phyloP scores from a whole-genome alignment of 2,888 invertebrate species.

The Tineola bisselliella region DNA sequence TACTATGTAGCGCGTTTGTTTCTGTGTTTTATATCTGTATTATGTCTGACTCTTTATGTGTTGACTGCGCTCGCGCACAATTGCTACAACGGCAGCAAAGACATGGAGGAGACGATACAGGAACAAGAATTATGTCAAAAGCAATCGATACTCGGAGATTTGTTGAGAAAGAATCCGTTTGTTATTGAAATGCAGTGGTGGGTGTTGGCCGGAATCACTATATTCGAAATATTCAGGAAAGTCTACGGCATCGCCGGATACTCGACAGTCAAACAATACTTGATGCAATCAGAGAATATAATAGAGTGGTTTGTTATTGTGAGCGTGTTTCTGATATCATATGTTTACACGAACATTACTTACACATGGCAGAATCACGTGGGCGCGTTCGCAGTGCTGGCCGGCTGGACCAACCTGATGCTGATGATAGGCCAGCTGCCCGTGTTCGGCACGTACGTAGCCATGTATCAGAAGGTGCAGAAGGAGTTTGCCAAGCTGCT shows the following conservation, averaged over 20 bases:
- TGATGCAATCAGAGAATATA: slow-evolving; percentile 85
- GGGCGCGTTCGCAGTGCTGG: slow-evolving; percentile 84
- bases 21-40: slow-evolving; percentile 81
- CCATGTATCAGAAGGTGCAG: slow-evolving; percentile 89
- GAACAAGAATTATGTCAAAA: slow-evolving; percentile 81
- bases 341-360: slow-evolving; percentile 77
- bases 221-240: slow-evolving; percentile 82
- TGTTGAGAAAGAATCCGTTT: slow-evolving; percentile 77
- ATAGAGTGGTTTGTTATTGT: slow-evolving; percentile 89
- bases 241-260: slow-evolving; percentile 85
- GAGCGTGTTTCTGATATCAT: slow-evolving; percentile 85
- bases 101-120: slow-evolving; percentile 76
- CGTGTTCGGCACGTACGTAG: slow-evolving; percentile 88
- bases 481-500: slow-evolving; percentile 88
- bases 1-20: slow-evolving; percentile 84
- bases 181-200: slow-evolving; percentile 88
- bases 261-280: slow-evolving; percentile 81
- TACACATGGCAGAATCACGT: slow-evolving; percentile 89
- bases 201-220: slow-evolving; percentile 79
- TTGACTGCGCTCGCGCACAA: slow-evolving; percentile 85
- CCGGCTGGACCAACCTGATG: slow-evolving; percentile 92
- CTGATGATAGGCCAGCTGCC: slow-evolving; percentile 90
- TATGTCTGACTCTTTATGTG: slow-evolving; percentile 83
- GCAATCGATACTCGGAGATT: slow-evolving; percentile 79
- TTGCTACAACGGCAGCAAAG: slow-evolving; percentile 83